Evolutionary conservation across 2,888 invertebrate species (phyloP).

Genomic region (Phlogophora meticulosa): DNA sequence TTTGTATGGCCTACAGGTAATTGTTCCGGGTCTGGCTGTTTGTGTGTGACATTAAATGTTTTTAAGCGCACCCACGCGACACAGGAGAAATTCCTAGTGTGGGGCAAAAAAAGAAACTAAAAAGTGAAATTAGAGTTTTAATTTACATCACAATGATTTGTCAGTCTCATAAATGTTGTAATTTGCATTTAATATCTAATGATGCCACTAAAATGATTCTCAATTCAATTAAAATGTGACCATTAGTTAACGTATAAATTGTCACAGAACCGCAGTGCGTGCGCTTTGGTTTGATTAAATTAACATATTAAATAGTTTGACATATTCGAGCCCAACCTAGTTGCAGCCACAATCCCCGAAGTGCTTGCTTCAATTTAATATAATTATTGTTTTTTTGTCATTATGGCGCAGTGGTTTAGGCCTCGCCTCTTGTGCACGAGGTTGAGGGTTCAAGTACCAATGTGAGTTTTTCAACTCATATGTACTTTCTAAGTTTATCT

Average conservation of each 20-base stretch:
- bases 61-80: too few relatives aligned
- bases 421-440: too few relatives aligned
- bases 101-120: too few relatives aligned
- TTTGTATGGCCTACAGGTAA: too few relatives aligned
- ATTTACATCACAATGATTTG: background rate
- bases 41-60: too few relatives aligned
- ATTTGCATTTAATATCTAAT: constrained; percentile 30
- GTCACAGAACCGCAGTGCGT: constrained; percentile 36
- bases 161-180: background rate
- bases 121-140: background rate
- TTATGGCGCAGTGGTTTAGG: too few relatives aligned
- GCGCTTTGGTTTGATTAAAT: constrained; percentile 63
- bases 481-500: too few relatives aligned
- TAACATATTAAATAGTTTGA: constrained; percentile 59
- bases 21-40: too few relatives aligned
- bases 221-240: constrained; percentile 25
- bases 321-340: constrained; percentile 2
- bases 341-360: constrained; percentile 20
- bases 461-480: too few relatives aligned
- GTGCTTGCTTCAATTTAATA: constrained; percentile 17
- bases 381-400: too few relatives aligned
- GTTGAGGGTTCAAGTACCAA: too few relatives aligned
- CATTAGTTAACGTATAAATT: constrained; percentile 48
- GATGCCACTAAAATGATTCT: constrained; percentile 7
- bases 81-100: too few relatives aligned